Evolutionary conservation across 2,113 vertebrate genomes (phyloP).

Genomic region (Psittacus erithacus): DNA sequence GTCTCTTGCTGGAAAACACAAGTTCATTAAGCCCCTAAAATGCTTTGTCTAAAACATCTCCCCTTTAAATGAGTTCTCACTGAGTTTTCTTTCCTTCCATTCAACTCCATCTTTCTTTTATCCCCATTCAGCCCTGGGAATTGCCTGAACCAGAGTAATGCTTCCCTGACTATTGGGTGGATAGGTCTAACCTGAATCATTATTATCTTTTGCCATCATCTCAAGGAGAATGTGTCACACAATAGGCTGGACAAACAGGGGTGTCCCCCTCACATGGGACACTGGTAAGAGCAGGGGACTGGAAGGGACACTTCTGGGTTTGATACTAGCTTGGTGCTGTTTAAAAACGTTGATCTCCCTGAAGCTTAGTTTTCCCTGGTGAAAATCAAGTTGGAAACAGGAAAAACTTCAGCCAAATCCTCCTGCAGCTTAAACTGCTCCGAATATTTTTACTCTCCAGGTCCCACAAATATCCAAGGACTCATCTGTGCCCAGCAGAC

Average conservation of each 20-base stretch:
- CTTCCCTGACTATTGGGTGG: neutral
- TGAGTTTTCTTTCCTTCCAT: neutral
- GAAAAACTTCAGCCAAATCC: neutral
- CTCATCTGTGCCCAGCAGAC: neutral
- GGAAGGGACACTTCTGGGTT: neutral
- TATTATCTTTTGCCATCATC: neutral
- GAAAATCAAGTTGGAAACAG: neutral
- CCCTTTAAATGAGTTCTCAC: neutral
- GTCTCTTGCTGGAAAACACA: neutral
- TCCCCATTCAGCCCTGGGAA: neutral
- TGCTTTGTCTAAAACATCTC: neutral
- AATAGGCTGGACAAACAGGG: neutral
- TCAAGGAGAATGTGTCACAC: rapidly evolving
- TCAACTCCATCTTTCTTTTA: neutral
- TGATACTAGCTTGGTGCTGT: neutral
- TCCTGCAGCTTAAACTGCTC: neutral
- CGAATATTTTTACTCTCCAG: neutral
- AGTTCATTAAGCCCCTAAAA: neutral
- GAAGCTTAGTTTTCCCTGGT: neutral
- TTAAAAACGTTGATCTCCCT: neutral
- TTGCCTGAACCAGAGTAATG: neutral
- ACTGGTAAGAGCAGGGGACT: neutral
- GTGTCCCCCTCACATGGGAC: neutral
- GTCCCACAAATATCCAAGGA: neutral
- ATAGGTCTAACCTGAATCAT: too few relatives aligned